Evolutionary conservation across 1,140 invertebrate genomes (phyloP).

Genomic region (Colletes latitarsis): DNA sequence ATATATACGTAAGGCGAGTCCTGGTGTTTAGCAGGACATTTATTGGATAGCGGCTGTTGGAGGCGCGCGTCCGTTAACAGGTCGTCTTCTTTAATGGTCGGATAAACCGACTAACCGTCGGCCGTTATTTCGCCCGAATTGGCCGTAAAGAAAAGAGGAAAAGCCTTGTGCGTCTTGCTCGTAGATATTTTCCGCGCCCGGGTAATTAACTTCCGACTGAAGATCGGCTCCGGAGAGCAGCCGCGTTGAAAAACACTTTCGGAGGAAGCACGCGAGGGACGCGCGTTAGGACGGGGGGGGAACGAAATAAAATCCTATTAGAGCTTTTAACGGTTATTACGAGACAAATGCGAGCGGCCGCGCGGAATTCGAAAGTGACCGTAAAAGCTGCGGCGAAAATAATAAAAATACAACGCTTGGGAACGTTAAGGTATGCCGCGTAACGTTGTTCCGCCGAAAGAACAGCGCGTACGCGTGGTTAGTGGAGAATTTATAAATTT

Average conservation of each 20-base stretch:
- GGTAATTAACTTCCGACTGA: slow-evolving; percentile 39
- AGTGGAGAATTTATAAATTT: too few species aligned
- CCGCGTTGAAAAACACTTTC: slow-evolving; percentile 27
- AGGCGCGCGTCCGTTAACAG: slow-evolving; percentile 64
- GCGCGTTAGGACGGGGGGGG: neutral
- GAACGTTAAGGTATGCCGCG: neutral
- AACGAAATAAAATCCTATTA: slow-evolving; percentile 6
- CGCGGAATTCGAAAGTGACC: slow-evolving; percentile 8
- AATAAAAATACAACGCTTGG: neutral
- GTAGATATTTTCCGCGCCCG: slow-evolving; percentile 29
- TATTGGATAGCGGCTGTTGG: slow-evolving; percentile 63
- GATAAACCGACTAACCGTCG: slow-evolving; percentile 64
- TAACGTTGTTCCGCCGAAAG: neutral
- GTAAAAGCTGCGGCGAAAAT: neutral
- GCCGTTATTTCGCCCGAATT: slow-evolving; percentile 54
- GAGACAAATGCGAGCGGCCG: neutral
- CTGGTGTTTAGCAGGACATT: slow-evolving; percentile 56
- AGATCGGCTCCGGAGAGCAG: neutral
- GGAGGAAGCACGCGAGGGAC: neutral
- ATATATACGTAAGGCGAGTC: slow-evolving; percentile 38
- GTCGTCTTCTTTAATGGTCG: slow-evolving; percentile 69
- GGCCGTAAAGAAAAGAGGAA: slow-evolving; percentile 30
- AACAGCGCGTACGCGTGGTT: neutral
- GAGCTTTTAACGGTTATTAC: slow-evolving; percentile 23
- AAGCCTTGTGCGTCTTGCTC: neutral